phyloP scores from a whole-genome alignment of 2,888 invertebrate genomes.

The Argyra leucocephala region DNA sequence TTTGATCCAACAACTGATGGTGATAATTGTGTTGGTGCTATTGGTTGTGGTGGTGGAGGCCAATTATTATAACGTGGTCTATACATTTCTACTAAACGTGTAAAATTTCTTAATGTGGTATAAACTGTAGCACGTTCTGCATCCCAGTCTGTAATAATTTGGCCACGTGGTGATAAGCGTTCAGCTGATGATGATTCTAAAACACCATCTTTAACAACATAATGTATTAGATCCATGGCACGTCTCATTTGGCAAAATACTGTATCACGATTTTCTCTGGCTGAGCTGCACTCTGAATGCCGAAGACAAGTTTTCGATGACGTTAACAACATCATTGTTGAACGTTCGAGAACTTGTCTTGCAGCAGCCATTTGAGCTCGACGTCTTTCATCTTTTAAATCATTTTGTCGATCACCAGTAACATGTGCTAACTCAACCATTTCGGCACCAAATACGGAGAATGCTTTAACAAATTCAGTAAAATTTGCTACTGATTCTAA shows the following conservation, averaged over 20 bases:
- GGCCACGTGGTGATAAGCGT: slow-evolving; percentile 25
- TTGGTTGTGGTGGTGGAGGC: slow-evolving; percentile 14
- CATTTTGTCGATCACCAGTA: slow-evolving; percentile 71
- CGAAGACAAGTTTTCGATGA: slow-evolving; percentile 92
- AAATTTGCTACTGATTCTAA: slow-evolving; percentile 82
- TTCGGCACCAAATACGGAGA: slow-evolving; percentile 95
- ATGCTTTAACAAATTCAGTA: slow-evolving; percentile 96
- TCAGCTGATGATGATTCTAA: slow-evolving; percentile 51
- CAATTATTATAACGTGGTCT: slow-evolving; percentile 27
- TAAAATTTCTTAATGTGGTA: slow-evolving; percentile 67
- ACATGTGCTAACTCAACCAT: slow-evolving; percentile 97
- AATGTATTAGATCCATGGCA: slow-evolving; percentile 94
- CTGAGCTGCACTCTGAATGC: slow-evolving; percentile 87
- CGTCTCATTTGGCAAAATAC: slow-evolving; percentile 96
- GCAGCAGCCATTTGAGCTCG: slow-evolving; percentile 95
- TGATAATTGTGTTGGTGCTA: slow-evolving; percentile 1
- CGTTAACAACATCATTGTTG: slow-evolving; percentile 92
- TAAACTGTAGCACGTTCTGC: slow-evolving; percentile 59
- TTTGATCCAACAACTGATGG: slow-evolving; percentile 11
- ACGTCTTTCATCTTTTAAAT: slow-evolving; percentile 83
- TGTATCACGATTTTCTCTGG: slow-evolving; percentile 91
- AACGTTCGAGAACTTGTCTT: slow-evolving; percentile 85
- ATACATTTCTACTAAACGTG: slow-evolving; percentile 69
- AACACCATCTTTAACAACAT: slow-evolving; percentile 94
- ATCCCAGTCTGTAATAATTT: slow-evolving; percentile 53